Percentiles rank a stretch among this genome's conserved stretches.
Evolutionary conservation across 35 echinoderm and acorn worm species (phyloP).

Genomic region (Heliocidaris tuberculata): DNA sequence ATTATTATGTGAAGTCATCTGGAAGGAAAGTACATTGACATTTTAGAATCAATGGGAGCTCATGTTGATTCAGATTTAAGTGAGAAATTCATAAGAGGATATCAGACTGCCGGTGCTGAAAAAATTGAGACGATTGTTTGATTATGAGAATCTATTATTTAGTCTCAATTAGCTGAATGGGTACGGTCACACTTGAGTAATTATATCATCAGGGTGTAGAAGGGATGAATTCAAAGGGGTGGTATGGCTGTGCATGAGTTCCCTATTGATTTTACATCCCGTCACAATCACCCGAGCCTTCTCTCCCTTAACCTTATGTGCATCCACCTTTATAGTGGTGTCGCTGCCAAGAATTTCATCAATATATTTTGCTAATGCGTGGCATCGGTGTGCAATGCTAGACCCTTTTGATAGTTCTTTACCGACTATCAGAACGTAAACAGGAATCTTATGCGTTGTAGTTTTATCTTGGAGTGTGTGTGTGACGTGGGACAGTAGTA

Average conservation of each 20-base stretch:
- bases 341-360: conserved; percentile 15
- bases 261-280: background rate
- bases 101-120: background rate
- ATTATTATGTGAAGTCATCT: background rate
- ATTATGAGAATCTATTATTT: conserved; percentile 3
- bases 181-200: background rate
- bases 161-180: background rate
- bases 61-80: background rate
- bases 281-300: background rate
- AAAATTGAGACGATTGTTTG: background rate
- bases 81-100: no score
- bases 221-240: background rate
- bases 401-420: background rate
- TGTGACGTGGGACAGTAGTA: background rate
- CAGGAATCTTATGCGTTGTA: background rate
- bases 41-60: background rate
- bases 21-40: background rate
- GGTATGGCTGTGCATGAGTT: background rate
- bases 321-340: background rate
- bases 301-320: background rate
- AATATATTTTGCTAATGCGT: conserved; percentile 8
- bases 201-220: background rate
- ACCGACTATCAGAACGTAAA: background rate
- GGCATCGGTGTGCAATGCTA: background rate
- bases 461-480: background rate